phyloP scores from a whole-genome alignment of 1,140 invertebrate species.

The Odontomachus brunneus region DNA sequence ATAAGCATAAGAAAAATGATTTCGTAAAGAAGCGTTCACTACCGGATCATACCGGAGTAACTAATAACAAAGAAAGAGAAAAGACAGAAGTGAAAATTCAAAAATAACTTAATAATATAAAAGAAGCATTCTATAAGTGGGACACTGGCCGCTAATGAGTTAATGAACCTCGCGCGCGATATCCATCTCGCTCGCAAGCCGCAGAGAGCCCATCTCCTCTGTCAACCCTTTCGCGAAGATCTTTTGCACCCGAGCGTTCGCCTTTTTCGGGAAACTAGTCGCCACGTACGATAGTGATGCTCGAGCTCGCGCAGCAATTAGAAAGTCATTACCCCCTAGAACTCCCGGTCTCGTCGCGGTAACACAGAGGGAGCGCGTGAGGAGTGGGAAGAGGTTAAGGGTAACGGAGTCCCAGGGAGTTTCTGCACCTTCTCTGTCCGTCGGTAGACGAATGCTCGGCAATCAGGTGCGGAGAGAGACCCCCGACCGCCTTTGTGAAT shows the following conservation, averaged over 20 bases:
- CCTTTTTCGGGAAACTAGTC: constrained; percentile 33
- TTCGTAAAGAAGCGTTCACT: too few relatives aligned
- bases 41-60: too few relatives aligned
- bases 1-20: too few relatives aligned
- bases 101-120: too few relatives aligned
- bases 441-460: constrained; percentile 74
- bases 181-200: too few relatives aligned
- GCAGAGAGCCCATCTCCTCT: background rate
- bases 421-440: constrained; percentile 54
- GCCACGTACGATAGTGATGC: background rate
- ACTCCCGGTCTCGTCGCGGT: background rate
- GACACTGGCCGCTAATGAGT: too few relatives aligned
- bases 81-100: too few relatives aligned
- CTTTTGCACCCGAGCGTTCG: background rate
- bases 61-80: too few relatives aligned
- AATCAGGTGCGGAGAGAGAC: constrained; percentile 73
- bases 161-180: too few relatives aligned
- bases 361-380: background rate
- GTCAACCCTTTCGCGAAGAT: too few relatives aligned
- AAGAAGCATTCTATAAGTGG: too few relatives aligned
- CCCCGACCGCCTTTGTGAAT: constrained; percentile 66
- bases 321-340: constrained; percentile 77
- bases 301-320: constrained; percentile 76
- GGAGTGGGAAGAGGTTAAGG: constrained; percentile 35
- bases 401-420: constrained; percentile 59